Percentiles rank a stretch among this genome's conserved stretches.
Evolutionary conservation across 2,888 invertebrate species (phyloP).

Genomic region (Automeris io): DNA sequence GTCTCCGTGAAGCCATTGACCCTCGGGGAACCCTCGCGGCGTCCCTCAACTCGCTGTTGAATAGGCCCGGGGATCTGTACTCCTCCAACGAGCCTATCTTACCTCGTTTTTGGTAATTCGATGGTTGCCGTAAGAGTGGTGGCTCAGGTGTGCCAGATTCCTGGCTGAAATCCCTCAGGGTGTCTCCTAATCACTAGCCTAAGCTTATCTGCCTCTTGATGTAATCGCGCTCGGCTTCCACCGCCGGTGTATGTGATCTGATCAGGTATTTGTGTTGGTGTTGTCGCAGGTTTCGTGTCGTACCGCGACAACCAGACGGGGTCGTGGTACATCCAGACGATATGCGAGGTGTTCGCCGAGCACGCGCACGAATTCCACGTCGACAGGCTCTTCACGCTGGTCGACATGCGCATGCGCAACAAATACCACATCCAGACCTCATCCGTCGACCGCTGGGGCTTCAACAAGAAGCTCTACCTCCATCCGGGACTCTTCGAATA

Average conservation of each 20-base stretch:
- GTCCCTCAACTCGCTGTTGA: no score
- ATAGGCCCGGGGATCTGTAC: no score
- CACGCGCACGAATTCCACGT: slow-evolving; percentile 80
- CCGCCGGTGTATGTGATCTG: not conserved
- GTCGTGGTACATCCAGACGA: slow-evolving; percentile 83
- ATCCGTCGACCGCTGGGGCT: slow-evolving; percentile 80
- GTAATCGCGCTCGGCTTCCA: no score
- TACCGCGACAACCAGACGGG: slow-evolving; percentile 77
- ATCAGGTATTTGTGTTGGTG: not conserved
- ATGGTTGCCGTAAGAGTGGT: no score
- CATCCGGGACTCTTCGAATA: slow-evolving; percentile 79
- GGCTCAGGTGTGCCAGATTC: no score
- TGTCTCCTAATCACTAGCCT: no score
- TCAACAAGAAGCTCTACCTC: slow-evolving; percentile 79
- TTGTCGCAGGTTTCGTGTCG: slow-evolving; percentile 71
- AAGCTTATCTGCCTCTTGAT: no score
- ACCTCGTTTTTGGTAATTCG: no score
- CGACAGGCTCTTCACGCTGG: slow-evolving; percentile 80
- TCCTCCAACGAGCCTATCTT: no score
- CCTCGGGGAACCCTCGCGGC: no score
- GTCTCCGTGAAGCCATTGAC: no score
- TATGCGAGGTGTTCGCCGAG: slow-evolving; percentile 80
- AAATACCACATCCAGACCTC: slow-evolving; percentile 77
- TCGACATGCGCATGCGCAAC: slow-evolving; percentile 65
- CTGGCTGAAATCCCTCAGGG: no score